Conservation (phyloP, 2,888 invertebrate genomes). For the Ceramica pisi region DNA sequence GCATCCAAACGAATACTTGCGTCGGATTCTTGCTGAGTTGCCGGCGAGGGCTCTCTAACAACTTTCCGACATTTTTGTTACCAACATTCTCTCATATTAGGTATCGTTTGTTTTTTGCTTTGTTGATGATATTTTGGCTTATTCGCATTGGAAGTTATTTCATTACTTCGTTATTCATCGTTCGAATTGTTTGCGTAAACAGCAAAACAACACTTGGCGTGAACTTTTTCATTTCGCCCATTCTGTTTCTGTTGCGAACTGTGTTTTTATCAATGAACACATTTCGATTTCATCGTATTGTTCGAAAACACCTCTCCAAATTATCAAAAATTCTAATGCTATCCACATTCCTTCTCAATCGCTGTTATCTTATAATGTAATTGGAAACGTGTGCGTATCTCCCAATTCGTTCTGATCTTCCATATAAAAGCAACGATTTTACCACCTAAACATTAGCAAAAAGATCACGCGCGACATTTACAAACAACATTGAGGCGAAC, state of each 20-base stretch:
- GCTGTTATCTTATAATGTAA: constrained; percentile 25
- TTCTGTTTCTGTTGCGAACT: constrained; percentile 63
- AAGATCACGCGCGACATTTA: constrained; percentile 45
- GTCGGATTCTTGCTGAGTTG: constrained; percentile 73
- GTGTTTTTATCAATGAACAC: constrained; percentile 55
- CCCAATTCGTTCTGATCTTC: constrained; percentile 27
- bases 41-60: constrained; percentile 57
- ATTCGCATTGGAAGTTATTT: constrained; percentile 80
- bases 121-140: constrained; percentile 82
- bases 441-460: constrained; percentile 43
- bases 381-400: constrained; percentile 31
- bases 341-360: constrained; percentile 1
- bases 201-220: constrained; percentile 70
- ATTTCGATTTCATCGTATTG: neutral
- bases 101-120: constrained; percentile 80
- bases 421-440: constrained; percentile 24
- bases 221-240: constrained; percentile 67
- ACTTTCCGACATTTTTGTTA: constrained; percentile 78
- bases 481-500: constrained; percentile 53
- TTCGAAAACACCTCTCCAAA: neutral
- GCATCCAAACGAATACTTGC: constrained; percentile 75
- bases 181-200: constrained; percentile 80
- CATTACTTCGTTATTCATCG: constrained; percentile 78
- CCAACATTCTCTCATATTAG: constrained; percentile 75
- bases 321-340: constrained; percentile 10